Evolutionary conservation across 2,888 invertebrate species (phyloP), one percentile per base, ranked within the genome.

Genomic region (Cyrtodaria siliqua): DNA sequence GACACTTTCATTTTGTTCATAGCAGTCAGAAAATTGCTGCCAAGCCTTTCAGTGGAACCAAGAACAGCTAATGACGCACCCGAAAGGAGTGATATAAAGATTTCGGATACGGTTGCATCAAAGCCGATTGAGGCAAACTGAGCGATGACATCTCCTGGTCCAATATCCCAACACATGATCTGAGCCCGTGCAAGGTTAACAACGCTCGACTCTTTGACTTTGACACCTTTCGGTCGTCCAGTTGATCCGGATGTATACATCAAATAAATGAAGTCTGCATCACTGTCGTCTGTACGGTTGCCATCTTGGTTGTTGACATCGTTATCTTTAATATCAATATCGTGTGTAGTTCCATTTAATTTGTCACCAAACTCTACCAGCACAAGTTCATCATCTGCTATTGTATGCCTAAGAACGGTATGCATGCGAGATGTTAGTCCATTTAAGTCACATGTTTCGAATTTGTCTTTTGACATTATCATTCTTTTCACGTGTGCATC

Each of bases 111-210:
- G 0, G 97, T 96, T 92, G 98, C 98, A 2, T 98, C 97, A 91
- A 98, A 98, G 0, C 97, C 97, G 20, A 97, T 93, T 0, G 97
- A 96, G 0, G 98, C 98, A 93, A 98, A 98, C 94, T 97, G 97
- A 0, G 97, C 96, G 86, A 97, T 96, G 2, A 95, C 94, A 9
- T 94, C 94, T 89, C 97, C 96, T 0, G 94, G 94, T 0, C 94
- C 93, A 92, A 95, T 97, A 0, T 97, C 97, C 90, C 97, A 96
- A 0, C 94, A 95, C 18, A 95, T 94, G 95, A 97, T 97, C 92
- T 98, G 98, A 97, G 98, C 98, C 91, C 95, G 95, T 20, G 98
- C 94, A 0, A 98, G 95, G 92, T 98, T 90, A 23, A 86, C 55
- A 14, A 88, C 94, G 0, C 96, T 95, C 26, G 95, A 95, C 90